Evolutionary conservation across 1,140 invertebrate genomes (phyloP).

Genomic region (Berghia stephanieae): DNA sequence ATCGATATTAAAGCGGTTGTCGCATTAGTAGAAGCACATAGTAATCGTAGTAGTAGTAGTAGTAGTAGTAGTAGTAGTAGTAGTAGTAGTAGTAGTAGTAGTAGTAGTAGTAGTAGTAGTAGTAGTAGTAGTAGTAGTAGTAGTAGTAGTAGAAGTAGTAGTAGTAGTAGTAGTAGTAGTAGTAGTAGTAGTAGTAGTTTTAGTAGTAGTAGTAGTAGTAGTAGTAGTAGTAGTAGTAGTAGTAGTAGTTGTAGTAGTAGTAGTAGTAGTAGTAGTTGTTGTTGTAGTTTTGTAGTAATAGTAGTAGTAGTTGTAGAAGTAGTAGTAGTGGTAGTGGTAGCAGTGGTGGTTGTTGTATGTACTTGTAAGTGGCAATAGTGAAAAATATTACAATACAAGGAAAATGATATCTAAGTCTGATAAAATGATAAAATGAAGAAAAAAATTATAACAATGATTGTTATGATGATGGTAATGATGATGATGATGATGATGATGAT

Average conservation of each 20-base stretch:
- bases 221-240: constrained; percentile 7
- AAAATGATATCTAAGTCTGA: too few relatives aligned
- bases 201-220: too few relatives aligned
- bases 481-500: constrained; percentile 22
- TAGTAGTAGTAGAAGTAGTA: constrained; percentile 3
- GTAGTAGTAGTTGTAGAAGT: too few relatives aligned
- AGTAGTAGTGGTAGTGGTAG: too few relatives aligned
- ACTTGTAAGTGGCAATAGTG: too few relatives aligned
- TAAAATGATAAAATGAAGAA: neutral
- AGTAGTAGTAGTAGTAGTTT: too few relatives aligned
- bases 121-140: constrained; percentile 7
- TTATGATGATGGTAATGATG: constrained; percentile 6
- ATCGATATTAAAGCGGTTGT: neutral
- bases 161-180: constrained; percentile 7
- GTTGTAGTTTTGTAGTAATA: too few relatives aligned
- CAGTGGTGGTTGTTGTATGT: too few relatives aligned
- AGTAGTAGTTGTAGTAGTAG: constrained; percentile 3
- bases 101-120: neutral
- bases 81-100: neutral
- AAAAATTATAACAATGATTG: neutral
- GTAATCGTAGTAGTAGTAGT: neutral
- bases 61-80: constrained; percentile 7
- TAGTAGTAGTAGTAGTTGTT: too few relatives aligned
- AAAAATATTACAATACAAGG: too few relatives aligned
- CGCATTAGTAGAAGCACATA: neutral